These are phyloP conservation scores for Silurus asotus DNA, from an alignment of 2,113 vertebrate species.

Conservation along the genomic window DNA sequence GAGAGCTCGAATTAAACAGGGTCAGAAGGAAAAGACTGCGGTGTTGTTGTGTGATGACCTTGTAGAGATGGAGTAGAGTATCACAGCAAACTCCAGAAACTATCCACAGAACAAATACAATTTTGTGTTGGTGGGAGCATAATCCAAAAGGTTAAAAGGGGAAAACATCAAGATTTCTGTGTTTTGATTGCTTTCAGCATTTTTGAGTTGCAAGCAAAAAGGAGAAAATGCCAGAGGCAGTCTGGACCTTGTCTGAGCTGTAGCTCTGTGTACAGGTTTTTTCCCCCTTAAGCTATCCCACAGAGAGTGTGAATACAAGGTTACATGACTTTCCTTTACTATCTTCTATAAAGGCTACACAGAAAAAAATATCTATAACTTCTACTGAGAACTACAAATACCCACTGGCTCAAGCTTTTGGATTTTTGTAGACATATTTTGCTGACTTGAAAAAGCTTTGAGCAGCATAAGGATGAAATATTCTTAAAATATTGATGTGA, in stretches of 20 bases:
- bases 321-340: slow-evolving; percentile 1
- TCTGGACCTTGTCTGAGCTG: slow-evolving; percentile 28
- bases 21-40: slow-evolving; percentile 35
- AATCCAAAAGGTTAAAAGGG: slow-evolving; percentile 22
- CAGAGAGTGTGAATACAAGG: slow-evolving; percentile 9
- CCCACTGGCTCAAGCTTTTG: slow-evolving; percentile 25
- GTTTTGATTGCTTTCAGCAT: slow-evolving; percentile 28
- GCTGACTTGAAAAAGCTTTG: slow-evolving; percentile 1
- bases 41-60: slow-evolving; percentile 27
- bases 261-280: background rate
- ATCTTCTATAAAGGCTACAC: slow-evolving; percentile 29
- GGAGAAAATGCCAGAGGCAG: slow-evolving; percentile 39
- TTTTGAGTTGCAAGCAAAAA: background rate
- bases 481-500: slow-evolving; percentile 11
- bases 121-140: background rate
- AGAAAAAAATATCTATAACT: slow-evolving; percentile 46
- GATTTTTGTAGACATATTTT: background rate
- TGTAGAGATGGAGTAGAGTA: slow-evolving; percentile 7
- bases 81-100: slow-evolving; percentile 9
- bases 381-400: slow-evolving; percentile 20
- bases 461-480: slow-evolving; percentile 32
- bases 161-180: slow-evolving; percentile 4
- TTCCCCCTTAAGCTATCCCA: background rate
- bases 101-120: slow-evolving; percentile 1
- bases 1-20: slow-evolving; percentile 38